A percentile compares a stretch with the other conserved stretches of the same genome.
phyloP scores from a whole-genome alignment of 2,113 vertebrate genomes.

The Isichthys henryi region DNA sequence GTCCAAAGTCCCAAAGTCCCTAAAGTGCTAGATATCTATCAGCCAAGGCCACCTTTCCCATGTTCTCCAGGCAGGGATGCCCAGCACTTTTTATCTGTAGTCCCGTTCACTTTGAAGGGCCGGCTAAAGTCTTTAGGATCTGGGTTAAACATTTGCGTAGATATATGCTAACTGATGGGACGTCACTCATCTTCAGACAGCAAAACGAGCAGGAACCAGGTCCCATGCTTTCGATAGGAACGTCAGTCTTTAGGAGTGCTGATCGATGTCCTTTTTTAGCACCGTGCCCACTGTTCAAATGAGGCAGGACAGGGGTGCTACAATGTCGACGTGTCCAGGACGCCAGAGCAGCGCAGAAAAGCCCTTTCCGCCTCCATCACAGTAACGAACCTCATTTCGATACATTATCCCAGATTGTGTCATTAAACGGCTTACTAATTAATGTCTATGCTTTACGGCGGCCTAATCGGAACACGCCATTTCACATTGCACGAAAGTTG shows the following conservation, averaged over 20 bases:
- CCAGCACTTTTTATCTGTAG: neutral
- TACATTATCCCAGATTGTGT: conserved; percentile 32
- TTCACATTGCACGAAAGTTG: conserved; percentile 46
- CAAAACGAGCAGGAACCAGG: neutral
- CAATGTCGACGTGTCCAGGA: too few relatives aligned
- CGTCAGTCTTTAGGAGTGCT: neutral
- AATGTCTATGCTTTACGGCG: conserved; percentile 47
- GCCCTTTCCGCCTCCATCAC: neutral
- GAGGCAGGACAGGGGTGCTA: neutral
- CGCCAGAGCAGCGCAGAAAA: neutral
- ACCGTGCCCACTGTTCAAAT: neutral
- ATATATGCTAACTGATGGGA: neutral
- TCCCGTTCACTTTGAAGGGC: neutral
- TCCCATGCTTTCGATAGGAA: neutral
- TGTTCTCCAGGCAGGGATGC: neutral
- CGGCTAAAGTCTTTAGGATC: neutral
- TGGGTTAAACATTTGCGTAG: neutral
- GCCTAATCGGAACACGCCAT: conserved; percentile 47
- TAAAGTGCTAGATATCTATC: neutral
- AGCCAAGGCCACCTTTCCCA: neutral
- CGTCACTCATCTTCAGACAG: neutral
- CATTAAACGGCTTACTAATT: conserved; percentile 43
- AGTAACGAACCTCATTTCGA: conserved; percentile 26
- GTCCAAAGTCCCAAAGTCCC: neutral
- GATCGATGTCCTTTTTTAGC: neutral